These are phyloP conservation scores for Drosophila burlai DNA, from an alignment of 1,140 invertebrate species.

Conservation along the genomic window DNA sequence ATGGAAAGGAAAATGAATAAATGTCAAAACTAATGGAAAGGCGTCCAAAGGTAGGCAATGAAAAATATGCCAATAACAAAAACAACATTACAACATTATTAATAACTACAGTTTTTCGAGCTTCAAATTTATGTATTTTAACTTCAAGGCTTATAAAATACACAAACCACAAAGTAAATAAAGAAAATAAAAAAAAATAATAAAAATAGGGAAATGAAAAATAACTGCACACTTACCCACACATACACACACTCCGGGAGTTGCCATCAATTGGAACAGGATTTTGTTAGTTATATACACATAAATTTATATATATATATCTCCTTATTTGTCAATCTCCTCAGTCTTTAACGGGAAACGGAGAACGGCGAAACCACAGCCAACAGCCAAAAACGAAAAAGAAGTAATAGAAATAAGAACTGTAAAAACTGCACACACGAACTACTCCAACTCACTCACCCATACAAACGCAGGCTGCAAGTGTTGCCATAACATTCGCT, in stretches of 20 bases:
- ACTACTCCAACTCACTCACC: slow-evolving; percentile 39
- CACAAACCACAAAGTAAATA: not conserved
- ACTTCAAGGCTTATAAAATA: not conserved
- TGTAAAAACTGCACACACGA: slow-evolving; percentile 7
- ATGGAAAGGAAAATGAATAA: not conserved
- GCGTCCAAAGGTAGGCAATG: not conserved
- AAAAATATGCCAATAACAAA: not conserved
- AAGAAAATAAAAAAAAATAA: not conserved
- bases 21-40: not conserved
- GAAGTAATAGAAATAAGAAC: slow-evolving; percentile 8
- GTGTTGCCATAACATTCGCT: slow-evolving; percentile 65
- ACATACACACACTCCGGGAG: slow-evolving; percentile 27
- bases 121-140: not conserved
- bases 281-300: slow-evolving; percentile 24
- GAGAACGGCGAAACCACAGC: not conserved
- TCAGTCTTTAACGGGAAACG: slow-evolving; percentile 10
- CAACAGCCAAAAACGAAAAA: not conserved
- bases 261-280: slow-evolving; percentile 27
- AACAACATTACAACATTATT: not conserved
- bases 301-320: slow-evolving; percentile 4
- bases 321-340: not conserved
- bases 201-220: not conserved
- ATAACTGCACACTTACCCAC: slow-evolving; percentile 20
- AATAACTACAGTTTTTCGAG: not conserved
- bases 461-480: slow-evolving; percentile 39